phyloP scores from a whole-genome alignment of 1,140 invertebrate genomes.

The Apis cerana region DNA sequence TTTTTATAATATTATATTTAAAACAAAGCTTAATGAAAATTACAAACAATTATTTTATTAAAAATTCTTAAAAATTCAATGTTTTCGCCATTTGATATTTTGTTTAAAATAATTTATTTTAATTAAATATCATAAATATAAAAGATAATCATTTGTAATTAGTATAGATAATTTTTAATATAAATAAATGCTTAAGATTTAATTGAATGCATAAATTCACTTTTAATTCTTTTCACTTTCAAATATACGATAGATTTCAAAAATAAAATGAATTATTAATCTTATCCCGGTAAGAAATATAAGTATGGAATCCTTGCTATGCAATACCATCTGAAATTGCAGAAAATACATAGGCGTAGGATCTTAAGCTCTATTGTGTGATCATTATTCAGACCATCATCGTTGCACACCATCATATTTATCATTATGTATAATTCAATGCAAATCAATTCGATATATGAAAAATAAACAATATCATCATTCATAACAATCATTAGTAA shows the following conservation, averaged over 20 bases:
- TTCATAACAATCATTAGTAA: background rate
- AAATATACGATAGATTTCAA: background rate
- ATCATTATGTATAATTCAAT: background rate
- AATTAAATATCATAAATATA: background rate
- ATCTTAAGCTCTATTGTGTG: conserved; percentile 9
- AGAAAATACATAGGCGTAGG: conserved; percentile 4
- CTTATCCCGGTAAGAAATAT: too few relatives aligned
- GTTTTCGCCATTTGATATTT: too few relatives aligned
- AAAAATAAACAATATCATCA: background rate
- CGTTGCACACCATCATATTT: background rate
- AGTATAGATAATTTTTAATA: background rate
- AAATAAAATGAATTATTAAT: background rate
- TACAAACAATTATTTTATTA: too few relatives aligned
- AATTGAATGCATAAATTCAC: background rate
- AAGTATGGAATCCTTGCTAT: background rate
- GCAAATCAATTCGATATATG: background rate
- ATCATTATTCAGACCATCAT: background rate
- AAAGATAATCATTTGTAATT: background rate
- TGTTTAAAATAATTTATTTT: too few relatives aligned
- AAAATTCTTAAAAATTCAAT: too few relatives aligned
- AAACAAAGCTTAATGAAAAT: too few relatives aligned
- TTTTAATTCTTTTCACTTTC: background rate
- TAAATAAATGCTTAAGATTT: background rate
- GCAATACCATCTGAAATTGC: background rate
- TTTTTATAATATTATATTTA: background rate